These are phyloP conservation scores for Tenrec ecaudatus DNA, from an alignment of 2,113 vertebrate genomes.

Conservation along the genomic window DNA sequence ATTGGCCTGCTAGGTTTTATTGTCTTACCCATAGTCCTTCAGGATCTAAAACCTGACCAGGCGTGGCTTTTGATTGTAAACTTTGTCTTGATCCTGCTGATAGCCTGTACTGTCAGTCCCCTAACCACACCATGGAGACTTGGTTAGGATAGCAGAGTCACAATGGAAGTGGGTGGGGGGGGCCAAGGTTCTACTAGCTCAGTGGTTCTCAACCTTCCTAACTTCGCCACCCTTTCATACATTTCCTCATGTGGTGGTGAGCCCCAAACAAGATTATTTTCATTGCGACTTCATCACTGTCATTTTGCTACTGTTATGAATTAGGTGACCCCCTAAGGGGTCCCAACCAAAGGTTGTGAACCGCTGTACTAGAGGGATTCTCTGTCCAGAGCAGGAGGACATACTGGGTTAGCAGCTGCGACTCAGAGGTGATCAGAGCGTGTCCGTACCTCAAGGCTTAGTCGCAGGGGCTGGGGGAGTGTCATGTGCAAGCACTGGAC, in stretches of 20 bases:
- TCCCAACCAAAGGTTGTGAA: no score
- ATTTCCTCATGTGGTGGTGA: no score
- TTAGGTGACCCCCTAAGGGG: no score
- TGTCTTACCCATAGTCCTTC: conserved; percentile 69
- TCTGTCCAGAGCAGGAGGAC: background rate
- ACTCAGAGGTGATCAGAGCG: background rate
- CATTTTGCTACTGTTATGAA: no score
- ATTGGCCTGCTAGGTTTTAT: conserved; percentile 20
- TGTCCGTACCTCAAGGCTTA: background rate
- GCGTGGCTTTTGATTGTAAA: conserved; percentile 56
- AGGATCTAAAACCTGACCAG: conserved; percentile 42
- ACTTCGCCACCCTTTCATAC: no score
- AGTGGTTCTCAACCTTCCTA: no score
- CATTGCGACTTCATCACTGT: no score
- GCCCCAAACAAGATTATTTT: no score
- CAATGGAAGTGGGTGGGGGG: conserved; percentile 50
- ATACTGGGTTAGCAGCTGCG: background rate
- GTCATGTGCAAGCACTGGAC: background rate
- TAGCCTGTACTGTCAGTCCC: background rate
- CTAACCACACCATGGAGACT: background rate
- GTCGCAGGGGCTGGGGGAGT: background rate
- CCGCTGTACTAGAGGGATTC: conserved; percentile 7
- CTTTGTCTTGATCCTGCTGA: background rate
- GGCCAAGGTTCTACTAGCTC: conserved; percentile 23
- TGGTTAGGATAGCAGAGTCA: conserved; percentile 60